Evolutionary conservation across 2,797 vertebrate species (phyloP).

Genomic region (Anguilla megastoma): DNA sequence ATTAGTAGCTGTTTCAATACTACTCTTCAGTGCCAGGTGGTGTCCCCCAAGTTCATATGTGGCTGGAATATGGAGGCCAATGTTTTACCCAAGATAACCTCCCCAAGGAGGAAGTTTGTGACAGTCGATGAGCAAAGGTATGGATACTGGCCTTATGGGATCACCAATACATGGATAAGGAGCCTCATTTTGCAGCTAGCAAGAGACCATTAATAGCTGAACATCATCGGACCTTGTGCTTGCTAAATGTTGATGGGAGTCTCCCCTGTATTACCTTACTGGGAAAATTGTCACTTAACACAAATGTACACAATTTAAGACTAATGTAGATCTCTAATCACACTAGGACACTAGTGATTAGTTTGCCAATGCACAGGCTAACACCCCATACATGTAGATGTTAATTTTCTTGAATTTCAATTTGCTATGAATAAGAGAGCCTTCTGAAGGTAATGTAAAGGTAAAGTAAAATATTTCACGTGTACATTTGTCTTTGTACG

Average conservation of each 20-base stretch:
- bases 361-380: constrained; percentile 81
- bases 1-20: not conserved
- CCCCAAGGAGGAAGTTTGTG: not conserved
- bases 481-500: too few species aligned
- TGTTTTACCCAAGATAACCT: not conserved
- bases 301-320: constrained; percentile 73
- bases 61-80: not conserved
- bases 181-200: too few species aligned
- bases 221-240: constrained; percentile 59
- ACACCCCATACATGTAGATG: constrained; percentile 63
- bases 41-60: not conserved
- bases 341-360: constrained; percentile 80
- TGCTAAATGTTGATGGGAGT: constrained; percentile 74
- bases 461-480: too few species aligned
- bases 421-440: too few species aligned
- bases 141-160: not conserved
- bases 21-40: not conserved
- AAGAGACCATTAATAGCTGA: constrained; percentile 68
- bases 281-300: constrained; percentile 73
- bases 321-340: constrained; percentile 78
- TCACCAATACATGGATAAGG: not conserved
- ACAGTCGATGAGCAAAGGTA: not conserved
- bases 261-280: constrained; percentile 70
- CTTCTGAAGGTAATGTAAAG: too few species aligned
- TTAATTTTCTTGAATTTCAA: constrained; percentile 13